Base-by-base conservation (phyloP, 2,797 vertebrate genomes). In the Sebastes elongatus region DNA sequence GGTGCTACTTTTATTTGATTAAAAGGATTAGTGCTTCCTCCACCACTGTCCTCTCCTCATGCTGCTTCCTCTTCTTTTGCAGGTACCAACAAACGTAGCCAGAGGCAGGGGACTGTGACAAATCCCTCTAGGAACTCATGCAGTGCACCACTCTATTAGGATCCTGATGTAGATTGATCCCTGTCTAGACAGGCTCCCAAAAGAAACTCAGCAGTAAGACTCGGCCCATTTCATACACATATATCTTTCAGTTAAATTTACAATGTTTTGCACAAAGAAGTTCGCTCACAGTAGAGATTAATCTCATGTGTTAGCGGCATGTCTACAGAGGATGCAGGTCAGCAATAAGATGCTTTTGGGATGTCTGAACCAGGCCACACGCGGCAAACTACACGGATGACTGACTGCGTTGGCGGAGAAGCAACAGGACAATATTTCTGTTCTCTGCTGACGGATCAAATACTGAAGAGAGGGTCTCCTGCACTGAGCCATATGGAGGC, bases 31-130 rank as follows among this genome's bases (percentile, higher is more conserved):
- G 7, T 16, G 20, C 8, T 38, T 25, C 20, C 14, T 68, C 22
- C 62, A 9, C n/a, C 49, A 32, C 25, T 46, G 55, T 52, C 10
- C 6, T 27, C n/a, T 20, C 13, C 7, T 76, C 20, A 74, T n/a
- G 7, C 20, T 22, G 22, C 20, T 61, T 20, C 57, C n/a, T 74
- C 46, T 8, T 80, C 59, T 80, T 55, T 74, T 82, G 20, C 81
- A 94, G 93, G 71, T 85, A 79, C 61, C 73, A 89, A 9, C 74
- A 92, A 76, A 86, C 61, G 6, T 92, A 90, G 70, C 68, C 78
- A 38, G 28, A 7, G 25, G 66, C 59, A 16, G 52, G 25, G 2
- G 20, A 27, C 63, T 13, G 60, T 60, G 30, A 49, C 27, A 32
- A 60, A 71, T 66, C 66, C 60, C 52, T 55, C 7, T 1, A 71